Percentiles rank a stretch among this genome's conserved stretches.
Evolutionary conservation across 2,888 invertebrate genomes (phyloP).

Genomic region (Acrocera orbiculus): DNA sequence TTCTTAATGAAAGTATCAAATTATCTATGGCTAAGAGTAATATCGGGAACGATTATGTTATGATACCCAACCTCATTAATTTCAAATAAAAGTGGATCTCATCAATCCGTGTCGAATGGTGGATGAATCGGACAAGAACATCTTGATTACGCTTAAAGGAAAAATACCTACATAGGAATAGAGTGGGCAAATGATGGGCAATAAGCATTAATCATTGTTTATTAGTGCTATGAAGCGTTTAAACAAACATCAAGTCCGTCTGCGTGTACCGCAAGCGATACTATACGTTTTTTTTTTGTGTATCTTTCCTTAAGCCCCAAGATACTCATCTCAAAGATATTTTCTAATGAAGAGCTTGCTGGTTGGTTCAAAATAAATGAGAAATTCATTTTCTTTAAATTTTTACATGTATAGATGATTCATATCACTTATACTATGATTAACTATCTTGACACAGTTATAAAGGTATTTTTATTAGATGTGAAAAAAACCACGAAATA

Average conservation of each 20-base stretch:
- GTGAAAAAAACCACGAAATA: no score
- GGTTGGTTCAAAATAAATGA: conserved; percentile 12
- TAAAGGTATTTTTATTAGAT: no score
- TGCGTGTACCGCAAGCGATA: conserved; percentile 4
- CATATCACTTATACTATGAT: no score
- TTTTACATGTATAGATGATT: no score
- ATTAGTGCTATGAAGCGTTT: conserved; percentile 12
- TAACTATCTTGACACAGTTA: no score
- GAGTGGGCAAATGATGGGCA: conserved; percentile 12
- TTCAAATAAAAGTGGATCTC: conserved; percentile 11
- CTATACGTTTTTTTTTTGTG: background rate
- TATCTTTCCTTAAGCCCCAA: background rate
- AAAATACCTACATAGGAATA: conserved; percentile 8
- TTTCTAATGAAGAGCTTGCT: conserved; percentile 12
- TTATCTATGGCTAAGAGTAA: conserved; percentile 11
- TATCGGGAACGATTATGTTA: conserved; percentile 12
- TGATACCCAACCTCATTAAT: conserved; percentile 13
- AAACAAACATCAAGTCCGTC: conserved; percentile 12
- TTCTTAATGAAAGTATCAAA: conserved; percentile 10
- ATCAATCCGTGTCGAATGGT: conserved; percentile 9
- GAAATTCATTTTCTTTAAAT: no score
- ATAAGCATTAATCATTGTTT: conserved; percentile 14
- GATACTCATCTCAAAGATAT: conserved; percentile 7
- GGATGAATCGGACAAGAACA: conserved; percentile 10
- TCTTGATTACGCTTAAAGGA: conserved; percentile 12